Conservation (phyloP, 1,140 invertebrate genomes). For the Metaphire vulgaris region DNA sequence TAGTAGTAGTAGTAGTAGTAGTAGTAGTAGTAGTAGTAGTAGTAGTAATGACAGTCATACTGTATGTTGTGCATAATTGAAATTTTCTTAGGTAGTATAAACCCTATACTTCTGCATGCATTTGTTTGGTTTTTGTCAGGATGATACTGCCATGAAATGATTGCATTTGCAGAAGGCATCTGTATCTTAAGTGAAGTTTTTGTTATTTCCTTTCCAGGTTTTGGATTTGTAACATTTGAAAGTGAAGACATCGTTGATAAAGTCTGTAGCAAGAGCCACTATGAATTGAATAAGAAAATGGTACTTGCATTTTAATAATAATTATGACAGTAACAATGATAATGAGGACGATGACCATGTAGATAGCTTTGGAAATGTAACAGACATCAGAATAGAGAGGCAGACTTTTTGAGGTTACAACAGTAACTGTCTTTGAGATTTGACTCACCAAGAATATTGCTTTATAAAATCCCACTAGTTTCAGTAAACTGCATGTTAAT, state of each 20-base stretch:
- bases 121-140: background rate
- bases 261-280: background rate
- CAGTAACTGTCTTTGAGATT: no score
- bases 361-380: background rate
- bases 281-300: background rate
- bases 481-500: no score
- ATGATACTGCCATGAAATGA: background rate
- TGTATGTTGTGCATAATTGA: background rate
- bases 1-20: no score
- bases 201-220: background rate
- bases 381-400: no score
- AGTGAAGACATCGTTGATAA: background rate
- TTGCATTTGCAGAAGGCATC: no score
- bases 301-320: background rate
- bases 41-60: no score
- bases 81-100: background rate
- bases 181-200: background rate
- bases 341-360: background rate
- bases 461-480: background rate
- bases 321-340: no score
- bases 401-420: no score
- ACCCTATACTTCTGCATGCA: background rate
- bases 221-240: background rate
- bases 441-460: background rate
- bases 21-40: no score